Percentiles rank a stretch among this genome's conserved stretches.
These are phyloP conservation scores for Poecile montanus DNA, from an alignment of 2,797 vertebrate genomes.

Conservation along the genomic window DNA sequence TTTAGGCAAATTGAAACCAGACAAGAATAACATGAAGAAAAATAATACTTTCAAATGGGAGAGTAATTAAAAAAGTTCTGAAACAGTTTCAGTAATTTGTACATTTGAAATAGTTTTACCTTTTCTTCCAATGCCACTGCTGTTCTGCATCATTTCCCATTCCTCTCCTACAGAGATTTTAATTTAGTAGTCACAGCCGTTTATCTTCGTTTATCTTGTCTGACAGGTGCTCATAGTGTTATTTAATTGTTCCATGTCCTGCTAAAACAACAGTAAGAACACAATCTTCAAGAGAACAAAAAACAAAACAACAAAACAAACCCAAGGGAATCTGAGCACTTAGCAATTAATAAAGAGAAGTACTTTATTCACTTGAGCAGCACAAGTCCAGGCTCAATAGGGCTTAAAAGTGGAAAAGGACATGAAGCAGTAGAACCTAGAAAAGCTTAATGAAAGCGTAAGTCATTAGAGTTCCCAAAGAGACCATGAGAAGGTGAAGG, in stretches of 20 bases:
- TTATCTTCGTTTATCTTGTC: background rate
- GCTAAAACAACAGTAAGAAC: slow-evolving; percentile 3
- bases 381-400: background rate
- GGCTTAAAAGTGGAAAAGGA: background rate
- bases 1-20: background rate
- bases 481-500: background rate
- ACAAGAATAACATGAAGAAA: background rate
- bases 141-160: background rate
- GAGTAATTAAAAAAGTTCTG: background rate
- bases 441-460: background rate
- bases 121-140: background rate
- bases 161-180: background rate
- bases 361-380: background rate
- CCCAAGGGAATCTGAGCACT: background rate
- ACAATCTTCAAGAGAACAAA: background rate
- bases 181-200: background rate
- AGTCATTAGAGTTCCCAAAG: background rate
- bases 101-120: background rate
- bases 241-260: background rate
- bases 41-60: background rate
- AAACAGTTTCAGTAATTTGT: background rate
- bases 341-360: background rate
- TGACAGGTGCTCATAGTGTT: background rate
- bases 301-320: background rate
- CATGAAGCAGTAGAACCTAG: background rate